Evolutionary conservation across 2,113 vertebrate genomes (phyloP).

Genomic region (Dipodomys stephensi): DNA sequence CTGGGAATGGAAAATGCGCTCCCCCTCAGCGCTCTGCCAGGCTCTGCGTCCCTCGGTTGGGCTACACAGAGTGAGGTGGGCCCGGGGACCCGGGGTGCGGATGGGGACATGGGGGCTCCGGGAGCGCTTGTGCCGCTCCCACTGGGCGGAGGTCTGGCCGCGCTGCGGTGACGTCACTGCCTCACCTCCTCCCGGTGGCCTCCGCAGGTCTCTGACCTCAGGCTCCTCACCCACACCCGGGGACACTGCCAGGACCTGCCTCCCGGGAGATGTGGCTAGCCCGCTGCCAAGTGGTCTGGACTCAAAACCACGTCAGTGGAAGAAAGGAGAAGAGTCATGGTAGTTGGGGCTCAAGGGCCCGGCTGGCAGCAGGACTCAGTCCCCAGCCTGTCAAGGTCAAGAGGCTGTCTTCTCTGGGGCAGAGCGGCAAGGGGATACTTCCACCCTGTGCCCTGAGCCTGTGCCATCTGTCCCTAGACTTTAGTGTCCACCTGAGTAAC

Average conservation of each 20-base stretch:
- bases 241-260: not conserved
- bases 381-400: too few species aligned
- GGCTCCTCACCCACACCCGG: too few species aligned
- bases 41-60: accelerated
- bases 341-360: too few species aligned
- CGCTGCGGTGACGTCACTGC: not conserved
- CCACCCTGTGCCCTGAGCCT: too few species aligned
- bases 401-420: too few species aligned
- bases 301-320: too few species aligned
- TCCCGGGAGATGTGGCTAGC: too few species aligned
- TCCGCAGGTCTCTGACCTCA: accelerated
- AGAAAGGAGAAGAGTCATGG: not conserved
- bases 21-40: not conserved
- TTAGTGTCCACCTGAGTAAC: not conserved
- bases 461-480: accelerated
- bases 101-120: not conserved
- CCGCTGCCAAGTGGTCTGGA: too few species aligned
- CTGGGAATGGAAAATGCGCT: not conserved
- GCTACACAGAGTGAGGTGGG: accelerated
- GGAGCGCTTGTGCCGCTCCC: not conserved
- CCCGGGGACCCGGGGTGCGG: not conserved
- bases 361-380: too few species aligned
- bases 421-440: too few species aligned
- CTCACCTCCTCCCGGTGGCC: not conserved
- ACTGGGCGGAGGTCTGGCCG: not conserved